Conservation (phyloP, 2,888 invertebrate species). For the Oscheius sp. region DNA sequence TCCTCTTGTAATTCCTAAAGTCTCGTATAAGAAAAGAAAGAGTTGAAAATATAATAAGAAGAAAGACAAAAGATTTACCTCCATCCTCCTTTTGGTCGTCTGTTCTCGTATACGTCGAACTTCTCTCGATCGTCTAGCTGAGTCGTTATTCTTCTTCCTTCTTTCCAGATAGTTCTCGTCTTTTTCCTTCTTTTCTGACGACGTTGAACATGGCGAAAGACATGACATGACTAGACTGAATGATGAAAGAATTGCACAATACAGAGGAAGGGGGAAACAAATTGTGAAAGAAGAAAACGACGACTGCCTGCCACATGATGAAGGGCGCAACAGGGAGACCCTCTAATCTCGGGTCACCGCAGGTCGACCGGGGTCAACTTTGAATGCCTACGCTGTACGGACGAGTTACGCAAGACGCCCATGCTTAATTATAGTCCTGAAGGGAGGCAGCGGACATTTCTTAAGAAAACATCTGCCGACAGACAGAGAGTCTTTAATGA, state of each 20-base stretch:
- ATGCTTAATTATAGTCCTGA: conserved; percentile 4
- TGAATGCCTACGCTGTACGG: conserved; percentile 24
- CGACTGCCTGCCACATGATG: too few species aligned
- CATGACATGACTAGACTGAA: conserved; percentile 9
- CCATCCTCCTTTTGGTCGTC: conserved; percentile 18
- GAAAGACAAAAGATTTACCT: conserved; percentile 4
- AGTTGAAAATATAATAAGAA: background rate
- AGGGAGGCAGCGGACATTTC: background rate
- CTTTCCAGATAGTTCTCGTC: conserved; percentile 25
- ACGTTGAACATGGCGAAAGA: background rate
- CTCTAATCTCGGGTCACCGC: conserved; percentile 31
- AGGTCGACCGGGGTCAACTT: conserved; percentile 32
- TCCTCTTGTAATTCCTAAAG: conserved; percentile 27
- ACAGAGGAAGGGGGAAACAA: background rate
- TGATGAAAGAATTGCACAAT: background rate
- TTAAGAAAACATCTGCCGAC: conserved; percentile 20
- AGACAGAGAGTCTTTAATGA: too few species aligned
- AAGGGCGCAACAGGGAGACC: conserved; percentile 3
- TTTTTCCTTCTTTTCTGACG: background rate
- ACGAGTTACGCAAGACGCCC: conserved; percentile 6
- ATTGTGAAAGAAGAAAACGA: background rate
- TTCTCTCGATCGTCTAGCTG: conserved; percentile 27
- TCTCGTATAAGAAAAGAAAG: background rate
- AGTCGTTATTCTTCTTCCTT: conserved; percentile 22
- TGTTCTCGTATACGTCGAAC: conserved; percentile 19